Evolutionary conservation across 2,888 invertebrate species (phyloP).

Genomic region (Fragum sueziense): DNA sequence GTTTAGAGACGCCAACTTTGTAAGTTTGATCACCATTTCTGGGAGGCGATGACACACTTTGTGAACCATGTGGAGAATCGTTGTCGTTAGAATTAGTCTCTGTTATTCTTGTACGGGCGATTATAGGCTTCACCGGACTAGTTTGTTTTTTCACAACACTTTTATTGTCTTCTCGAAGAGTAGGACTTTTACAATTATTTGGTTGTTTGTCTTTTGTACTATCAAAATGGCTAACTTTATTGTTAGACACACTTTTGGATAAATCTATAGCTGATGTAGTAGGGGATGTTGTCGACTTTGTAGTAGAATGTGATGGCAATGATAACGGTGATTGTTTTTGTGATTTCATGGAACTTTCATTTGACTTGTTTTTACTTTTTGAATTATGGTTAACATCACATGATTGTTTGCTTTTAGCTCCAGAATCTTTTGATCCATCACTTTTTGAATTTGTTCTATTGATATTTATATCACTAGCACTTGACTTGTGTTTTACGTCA

Average conservation of each 20-base stretch:
- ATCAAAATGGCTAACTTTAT: neutral
- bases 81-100: neutral
- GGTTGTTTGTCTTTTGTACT: neutral
- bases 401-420: neutral
- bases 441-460: neutral
- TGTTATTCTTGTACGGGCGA: neutral
- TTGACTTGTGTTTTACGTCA: neutral
- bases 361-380: neutral
- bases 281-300: neutral
- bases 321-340: neutral
- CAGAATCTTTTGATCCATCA: neutral
- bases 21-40: neutral
- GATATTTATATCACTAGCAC: neutral
- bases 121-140: constrained; percentile 3
- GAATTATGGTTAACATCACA: constrained; percentile 8
- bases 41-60: neutral
- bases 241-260: neutral
- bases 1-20: neutral
- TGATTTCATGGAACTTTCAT: neutral
- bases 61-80: neutral
- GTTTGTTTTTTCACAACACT: neutral
- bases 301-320: neutral
- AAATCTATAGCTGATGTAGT: constrained; percentile 15
- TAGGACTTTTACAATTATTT: neutral
- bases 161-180: neutral